Evolutionary conservation across 2,888 invertebrate genomes (phyloP), one percentile per base, ranked within the genome.

Genomic region (Agrotis exclamationis): DNA sequence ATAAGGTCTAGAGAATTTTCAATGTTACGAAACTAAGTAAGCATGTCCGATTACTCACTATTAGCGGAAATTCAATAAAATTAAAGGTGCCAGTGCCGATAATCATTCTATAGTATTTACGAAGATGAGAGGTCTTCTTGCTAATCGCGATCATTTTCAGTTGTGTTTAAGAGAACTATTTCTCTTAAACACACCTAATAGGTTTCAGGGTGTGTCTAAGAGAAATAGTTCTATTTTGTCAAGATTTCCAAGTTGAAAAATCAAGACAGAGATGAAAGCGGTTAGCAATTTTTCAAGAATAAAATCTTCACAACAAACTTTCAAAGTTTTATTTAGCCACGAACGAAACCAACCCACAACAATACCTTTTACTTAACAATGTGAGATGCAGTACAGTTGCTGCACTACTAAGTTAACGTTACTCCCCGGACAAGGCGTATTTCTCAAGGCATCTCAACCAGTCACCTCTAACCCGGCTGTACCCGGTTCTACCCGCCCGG

Each of bases 361-460:
- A 63, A 69, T 71, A 65, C 62, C 63, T 79, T 72, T 79, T 71
- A 66, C 59, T 79, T 63, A 79, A 79, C 83, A 56, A 63, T 65
- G 50, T 73, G 39, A 39, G 64, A 63, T 62, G 64, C 79, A 63
- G 64, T 58, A 62, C 22, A 50, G 54, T 53, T 50, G 24, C 50
- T 57, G 13, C 58, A 64, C 13, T 63, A 63, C 51, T 82, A 78
- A 83, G 80, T 83, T 79, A 79, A 57, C 53, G 75, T 64, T 83
- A 83, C 64, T 59, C 64, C 24, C 54, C 20, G 45, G 80, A 80
- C 68, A 47, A 45, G 60, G 44, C 73, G 63, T 63, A 74, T 83
- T 83, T 79, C 79, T 83, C 84, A 73, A 33, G 28, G 63, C 58
- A 51, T 65, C 64, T 64, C 80, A 47, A 74, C 50, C 63, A 58